A percentile compares a stretch with the other conserved stretches of the same genome.
phyloP scores from a whole-genome alignment of 2,113 vertebrate species.

The Stictonetta naevosa region DNA sequence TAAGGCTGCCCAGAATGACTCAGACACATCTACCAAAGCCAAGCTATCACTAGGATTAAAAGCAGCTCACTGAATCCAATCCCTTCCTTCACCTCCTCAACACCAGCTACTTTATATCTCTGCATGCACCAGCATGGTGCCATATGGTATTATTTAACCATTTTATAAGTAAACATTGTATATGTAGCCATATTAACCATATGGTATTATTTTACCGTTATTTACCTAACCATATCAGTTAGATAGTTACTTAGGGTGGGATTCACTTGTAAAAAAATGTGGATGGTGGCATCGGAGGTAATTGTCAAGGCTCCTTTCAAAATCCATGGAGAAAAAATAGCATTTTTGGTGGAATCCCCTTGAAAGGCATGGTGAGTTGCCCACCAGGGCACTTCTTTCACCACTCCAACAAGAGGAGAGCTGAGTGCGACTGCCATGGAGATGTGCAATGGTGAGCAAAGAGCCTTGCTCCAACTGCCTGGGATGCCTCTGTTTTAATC shows the following conservation, averaged over 20 bases:
- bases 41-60: neutral
- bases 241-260: neutral
- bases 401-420: neutral
- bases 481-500: neutral
- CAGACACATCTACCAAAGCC: neutral
- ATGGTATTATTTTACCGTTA: neutral
- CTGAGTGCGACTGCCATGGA: neutral
- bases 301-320: neutral
- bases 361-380: neutral
- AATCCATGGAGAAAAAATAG: neutral
- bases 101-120: neutral
- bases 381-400: neutral
- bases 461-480: neutral
- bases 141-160: neutral
- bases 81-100: neutral
- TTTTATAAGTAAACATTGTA: too few relatives aligned
- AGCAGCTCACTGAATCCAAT: neutral
- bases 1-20: neutral
- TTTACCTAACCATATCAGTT: too few relatives aligned
- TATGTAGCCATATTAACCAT: too few relatives aligned
- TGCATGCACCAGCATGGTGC: rapidly evolving
- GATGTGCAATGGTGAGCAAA: too few relatives aligned
- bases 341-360: neutral
- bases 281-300: neutral
- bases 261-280: neutral